These are phyloP conservation scores for Saxidomus purpurata DNA, from an alignment of 1,140 invertebrate genomes.

Conservation along the genomic window DNA sequence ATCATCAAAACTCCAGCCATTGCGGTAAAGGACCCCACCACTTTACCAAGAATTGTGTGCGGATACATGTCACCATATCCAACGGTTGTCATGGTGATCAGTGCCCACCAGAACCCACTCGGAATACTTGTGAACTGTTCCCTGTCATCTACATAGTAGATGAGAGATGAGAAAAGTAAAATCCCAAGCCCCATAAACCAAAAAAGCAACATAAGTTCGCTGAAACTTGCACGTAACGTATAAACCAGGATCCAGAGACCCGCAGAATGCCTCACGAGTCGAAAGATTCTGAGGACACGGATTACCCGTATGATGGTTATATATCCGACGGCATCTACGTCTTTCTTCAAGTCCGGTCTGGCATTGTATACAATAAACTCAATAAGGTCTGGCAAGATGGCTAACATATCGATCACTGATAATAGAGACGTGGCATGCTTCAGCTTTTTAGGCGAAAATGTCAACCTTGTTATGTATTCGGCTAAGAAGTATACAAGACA, in stretches of 20 bases:
- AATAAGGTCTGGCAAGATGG: conserved; percentile 85
- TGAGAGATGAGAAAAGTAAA: conserved; percentile 98
- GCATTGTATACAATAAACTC: conserved; percentile 68
- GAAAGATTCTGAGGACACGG: conserved; percentile 74
- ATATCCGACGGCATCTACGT: conserved; percentile 36
- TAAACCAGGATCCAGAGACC: conserved; percentile 98
- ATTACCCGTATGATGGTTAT: conserved; percentile 69
- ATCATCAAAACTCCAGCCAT: conserved; percentile 99
- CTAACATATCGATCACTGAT: conserved; percentile 88
- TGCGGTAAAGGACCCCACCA: conserved; percentile 89
- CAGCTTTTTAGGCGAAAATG: conserved; percentile 52
- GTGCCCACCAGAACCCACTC: conserved; percentile 86
- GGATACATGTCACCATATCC: conserved; percentile 86
- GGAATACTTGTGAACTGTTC: conserved; percentile 79
- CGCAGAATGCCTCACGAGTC: conserved; percentile 92
- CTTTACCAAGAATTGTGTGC: conserved; percentile 74
- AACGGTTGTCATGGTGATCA: conserved; percentile 88
- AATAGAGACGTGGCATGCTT: conserved; percentile 57
- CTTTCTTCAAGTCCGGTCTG: not conserved
- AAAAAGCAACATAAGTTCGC: conserved; percentile 98
- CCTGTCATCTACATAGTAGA: conserved; percentile 89
- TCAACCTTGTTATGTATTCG: conserved; percentile 40
- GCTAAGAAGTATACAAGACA: conserved; percentile 48
- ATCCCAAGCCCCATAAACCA: conserved; percentile 99
- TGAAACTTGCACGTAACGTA: conserved; percentile 98